These are phyloP conservation scores for Myrmecobius fasciatus DNA, from an alignment of 2,113 vertebrate species.

Conservation along the genomic window DNA sequence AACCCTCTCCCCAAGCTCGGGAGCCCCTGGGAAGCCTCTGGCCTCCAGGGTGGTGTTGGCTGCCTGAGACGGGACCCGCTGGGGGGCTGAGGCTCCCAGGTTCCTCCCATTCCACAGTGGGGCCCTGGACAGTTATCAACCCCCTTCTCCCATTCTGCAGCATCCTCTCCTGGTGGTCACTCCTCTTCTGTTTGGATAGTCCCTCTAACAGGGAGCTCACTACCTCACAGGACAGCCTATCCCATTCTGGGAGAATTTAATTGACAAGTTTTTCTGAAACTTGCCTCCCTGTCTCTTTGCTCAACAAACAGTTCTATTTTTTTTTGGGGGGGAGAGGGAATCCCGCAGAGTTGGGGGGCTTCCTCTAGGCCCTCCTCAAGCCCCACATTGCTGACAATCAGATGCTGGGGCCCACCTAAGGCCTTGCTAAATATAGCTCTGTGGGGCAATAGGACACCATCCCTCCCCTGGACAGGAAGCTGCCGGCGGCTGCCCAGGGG, in stretches of 20 bases:
- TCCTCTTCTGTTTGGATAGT: neutral
- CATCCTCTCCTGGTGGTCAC: neutral
- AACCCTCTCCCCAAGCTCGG: accelerated
- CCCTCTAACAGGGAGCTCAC: neutral
- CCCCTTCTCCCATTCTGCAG: neutral
- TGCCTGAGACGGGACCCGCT: too few species aligned
- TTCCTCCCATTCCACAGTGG: neutral
- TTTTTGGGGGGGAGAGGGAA: neutral
- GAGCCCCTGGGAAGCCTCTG: too few species aligned
- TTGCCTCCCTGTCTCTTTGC: neutral
- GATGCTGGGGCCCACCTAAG: neutral
- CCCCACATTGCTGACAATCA: neutral
- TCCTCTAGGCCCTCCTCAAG: neutral
- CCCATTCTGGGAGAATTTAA: neutral
- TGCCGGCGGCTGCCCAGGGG: neutral
- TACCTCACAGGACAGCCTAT: neutral
- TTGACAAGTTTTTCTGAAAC: neutral
- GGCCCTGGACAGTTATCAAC: neutral
- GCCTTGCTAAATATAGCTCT: neutral
- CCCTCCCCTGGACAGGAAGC: neutral
- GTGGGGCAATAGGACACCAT: neutral
- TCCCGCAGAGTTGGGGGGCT: neutral
- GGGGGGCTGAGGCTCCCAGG: neutral
- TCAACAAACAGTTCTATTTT: too few species aligned
- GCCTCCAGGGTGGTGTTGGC: too few species aligned